These are phyloP conservation scores for Lycocerus yunnanus DNA, from an alignment of 2,888 invertebrate genomes.

Conservation along the genomic window DNA sequence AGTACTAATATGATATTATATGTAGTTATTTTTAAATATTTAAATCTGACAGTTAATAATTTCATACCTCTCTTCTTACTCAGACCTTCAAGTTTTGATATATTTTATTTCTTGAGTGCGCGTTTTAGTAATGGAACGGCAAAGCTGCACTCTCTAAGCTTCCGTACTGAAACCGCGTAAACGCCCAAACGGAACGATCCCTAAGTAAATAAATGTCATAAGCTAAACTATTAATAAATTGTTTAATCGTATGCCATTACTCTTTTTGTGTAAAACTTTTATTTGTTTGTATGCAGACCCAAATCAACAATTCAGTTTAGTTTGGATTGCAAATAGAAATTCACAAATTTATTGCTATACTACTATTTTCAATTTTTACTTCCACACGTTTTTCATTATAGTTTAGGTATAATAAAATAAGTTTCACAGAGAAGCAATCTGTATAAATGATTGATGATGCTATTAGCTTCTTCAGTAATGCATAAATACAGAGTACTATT, in stretches of 20 bases:
- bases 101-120: too few species aligned
- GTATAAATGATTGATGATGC: background rate
- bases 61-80: too few species aligned
- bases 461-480: background rate
- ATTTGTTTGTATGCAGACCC: background rate
- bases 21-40: too few species aligned
- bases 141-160: too few species aligned
- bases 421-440: background rate
- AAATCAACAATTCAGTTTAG: background rate
- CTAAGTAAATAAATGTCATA: background rate
- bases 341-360: background rate
- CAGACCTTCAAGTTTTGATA: too few species aligned
- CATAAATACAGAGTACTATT: background rate
- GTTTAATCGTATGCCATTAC: constrained; percentile 3
- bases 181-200: background rate
- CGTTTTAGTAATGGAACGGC: too few species aligned
- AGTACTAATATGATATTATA: too few species aligned
- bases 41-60: too few species aligned
- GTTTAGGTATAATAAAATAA: background rate
- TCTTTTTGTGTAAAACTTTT: background rate
- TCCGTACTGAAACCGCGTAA: too few species aligned
- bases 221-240: background rate
- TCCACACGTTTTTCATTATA: background rate
- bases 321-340: background rate
- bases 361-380: background rate